phyloP scores from a whole-genome alignment of 2,888 invertebrate species.

The Rhimphoctona megacephalus region DNA sequence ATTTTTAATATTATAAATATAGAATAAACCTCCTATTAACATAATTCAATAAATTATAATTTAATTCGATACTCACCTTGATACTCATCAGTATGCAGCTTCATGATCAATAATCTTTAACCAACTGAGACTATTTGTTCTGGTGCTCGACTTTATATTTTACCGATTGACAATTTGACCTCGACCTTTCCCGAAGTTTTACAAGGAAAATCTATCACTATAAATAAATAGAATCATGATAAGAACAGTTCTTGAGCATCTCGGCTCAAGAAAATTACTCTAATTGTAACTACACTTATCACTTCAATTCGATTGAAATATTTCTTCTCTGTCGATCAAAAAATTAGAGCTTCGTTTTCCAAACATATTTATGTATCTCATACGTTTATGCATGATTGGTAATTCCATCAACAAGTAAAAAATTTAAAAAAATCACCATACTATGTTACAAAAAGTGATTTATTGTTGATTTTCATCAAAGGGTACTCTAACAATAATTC shows the following conservation, averaged over 20 bases:
- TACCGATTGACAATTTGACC: slow-evolving; percentile 27
- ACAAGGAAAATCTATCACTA: neutral
- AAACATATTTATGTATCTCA: neutral
- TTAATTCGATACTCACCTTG: slow-evolving; percentile 11
- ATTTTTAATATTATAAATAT: neutral
- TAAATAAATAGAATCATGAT: neutral
- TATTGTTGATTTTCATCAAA: neutral
- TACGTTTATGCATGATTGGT: neutral
- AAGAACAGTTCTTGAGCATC: neutral
- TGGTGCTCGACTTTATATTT: slow-evolving; percentile 48
- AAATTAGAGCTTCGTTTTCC: neutral
- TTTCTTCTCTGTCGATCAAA: neutral
- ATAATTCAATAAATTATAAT: neutral
- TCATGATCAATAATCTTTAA: slow-evolving; percentile 46
- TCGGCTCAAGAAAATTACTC: neutral
- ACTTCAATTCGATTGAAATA: neutral
- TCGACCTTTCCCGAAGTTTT: slow-evolving; percentile 23
- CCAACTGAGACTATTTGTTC: slow-evolving; percentile 43
- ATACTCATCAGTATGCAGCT: slow-evolving; percentile 37
- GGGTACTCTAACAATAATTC: neutral
- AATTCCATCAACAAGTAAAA: neutral
- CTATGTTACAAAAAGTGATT: neutral
- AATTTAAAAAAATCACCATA: neutral
- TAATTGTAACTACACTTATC: neutral
- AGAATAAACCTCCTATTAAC: neutral